Evolutionary conservation across 2,113 vertebrate species (phyloP).

Genomic region (Brachionichthys hirsutus): DNA sequence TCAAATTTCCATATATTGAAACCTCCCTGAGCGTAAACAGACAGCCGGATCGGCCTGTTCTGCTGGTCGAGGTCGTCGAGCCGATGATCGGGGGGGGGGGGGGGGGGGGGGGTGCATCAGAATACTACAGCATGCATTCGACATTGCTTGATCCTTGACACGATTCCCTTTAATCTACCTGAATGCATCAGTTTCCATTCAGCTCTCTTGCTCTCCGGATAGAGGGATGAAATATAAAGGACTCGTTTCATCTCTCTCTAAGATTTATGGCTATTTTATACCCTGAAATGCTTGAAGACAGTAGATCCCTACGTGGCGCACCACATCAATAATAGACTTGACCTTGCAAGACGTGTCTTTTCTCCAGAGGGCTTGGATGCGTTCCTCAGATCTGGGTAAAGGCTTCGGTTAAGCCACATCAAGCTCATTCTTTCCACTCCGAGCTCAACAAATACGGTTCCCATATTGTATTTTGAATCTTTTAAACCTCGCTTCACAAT

Average conservation of each 20-base stretch:
- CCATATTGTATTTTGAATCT: not conserved
- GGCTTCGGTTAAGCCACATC: conserved; percentile 24
- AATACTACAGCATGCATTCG: conserved; percentile 35
- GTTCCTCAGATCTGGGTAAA: conserved; percentile 15
- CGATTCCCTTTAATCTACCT: conserved; percentile 49
- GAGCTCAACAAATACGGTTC: not conserved
- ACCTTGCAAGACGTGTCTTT: conserved; percentile 38
- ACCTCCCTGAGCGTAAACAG: not conserved
- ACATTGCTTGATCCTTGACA: conserved; percentile 35
- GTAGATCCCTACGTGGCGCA: conserved; percentile 5
- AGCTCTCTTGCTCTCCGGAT: conserved; percentile 36
- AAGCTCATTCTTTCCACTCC: not conserved
- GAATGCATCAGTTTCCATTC: conserved; percentile 51
- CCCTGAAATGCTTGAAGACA: conserved; percentile 31
- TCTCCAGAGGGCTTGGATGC: not conserved
- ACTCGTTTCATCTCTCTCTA: conserved; percentile 48
- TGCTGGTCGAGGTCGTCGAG: too few relatives aligned
- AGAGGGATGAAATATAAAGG: conserved; percentile 45
- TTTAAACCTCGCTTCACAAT: not conserved
- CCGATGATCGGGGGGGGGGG: not conserved
- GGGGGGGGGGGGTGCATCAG: not conserved
- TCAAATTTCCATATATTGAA: not conserved
- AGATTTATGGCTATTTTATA: conserved; percentile 48
- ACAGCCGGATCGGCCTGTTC: not conserved
- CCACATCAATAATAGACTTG: conserved; percentile 27